phyloP scores from a whole-genome alignment of 2,888 invertebrate genomes.

The Lysandra coridon region DNA sequence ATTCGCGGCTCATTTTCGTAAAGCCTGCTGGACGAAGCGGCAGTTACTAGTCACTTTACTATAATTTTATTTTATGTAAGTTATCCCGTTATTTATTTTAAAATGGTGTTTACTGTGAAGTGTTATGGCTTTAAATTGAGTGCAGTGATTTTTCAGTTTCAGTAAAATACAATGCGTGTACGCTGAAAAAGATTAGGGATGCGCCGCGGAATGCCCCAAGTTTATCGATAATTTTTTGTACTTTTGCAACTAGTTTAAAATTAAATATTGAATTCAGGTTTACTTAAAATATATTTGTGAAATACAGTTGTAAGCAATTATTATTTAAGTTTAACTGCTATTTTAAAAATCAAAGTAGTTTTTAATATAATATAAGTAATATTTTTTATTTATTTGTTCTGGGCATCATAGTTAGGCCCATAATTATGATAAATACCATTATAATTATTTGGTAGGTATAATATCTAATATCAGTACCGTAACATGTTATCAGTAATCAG shows the following conservation, averaged over 20 bases:
- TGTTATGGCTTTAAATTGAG: conserved; percentile 34
- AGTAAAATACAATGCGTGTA: conserved; percentile 12
- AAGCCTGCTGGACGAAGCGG: conserved; percentile 65
- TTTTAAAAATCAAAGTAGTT: too few species aligned
- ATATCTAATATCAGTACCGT: too few species aligned
- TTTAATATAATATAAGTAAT: too few species aligned
- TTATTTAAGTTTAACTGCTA: neutral
- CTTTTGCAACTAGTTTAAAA: neutral
- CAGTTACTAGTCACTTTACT: conserved; percentile 70
- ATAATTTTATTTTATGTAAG: conserved; percentile 41
- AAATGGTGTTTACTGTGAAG: conserved; percentile 33
- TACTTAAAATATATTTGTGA: neutral
- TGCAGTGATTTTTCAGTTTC: conserved; percentile 36
- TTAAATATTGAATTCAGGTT: neutral
- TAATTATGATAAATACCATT: neutral
- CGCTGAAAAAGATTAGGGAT: conserved; percentile 88
- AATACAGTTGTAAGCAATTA: neutral
- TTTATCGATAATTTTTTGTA: neutral
- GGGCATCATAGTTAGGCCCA: too few species aligned
- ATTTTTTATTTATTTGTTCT: too few species aligned
- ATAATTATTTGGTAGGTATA: neutral
- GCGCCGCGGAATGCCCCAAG: neutral
- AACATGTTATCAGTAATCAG: neutral
- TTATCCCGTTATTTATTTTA: conserved; percentile 27
- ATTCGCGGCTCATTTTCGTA: conserved; percentile 66